Evolutionary conservation across 92 coral and sea anemone genomes (phyloP).

Genomic region (Meandrina meandrites): DNA sequence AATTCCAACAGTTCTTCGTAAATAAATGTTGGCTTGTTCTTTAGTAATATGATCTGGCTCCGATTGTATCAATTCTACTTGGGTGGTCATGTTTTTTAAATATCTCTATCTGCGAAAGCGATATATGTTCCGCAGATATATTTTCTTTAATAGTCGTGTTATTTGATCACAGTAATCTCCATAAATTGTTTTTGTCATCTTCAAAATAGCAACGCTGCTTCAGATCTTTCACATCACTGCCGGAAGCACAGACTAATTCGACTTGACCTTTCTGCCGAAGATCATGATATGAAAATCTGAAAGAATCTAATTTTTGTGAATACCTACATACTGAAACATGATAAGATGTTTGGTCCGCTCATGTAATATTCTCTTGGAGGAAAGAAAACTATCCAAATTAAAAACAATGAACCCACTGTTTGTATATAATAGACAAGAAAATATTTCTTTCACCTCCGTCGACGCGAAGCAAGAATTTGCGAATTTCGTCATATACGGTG

Average conservation of each 20-base stretch:
- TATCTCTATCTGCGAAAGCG: no score
- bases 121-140: not conserved
- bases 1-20: not conserved
- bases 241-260: not conserved
- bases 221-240: not conserved
- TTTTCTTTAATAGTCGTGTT: conserved; percentile 4
- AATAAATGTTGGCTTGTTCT: not conserved
- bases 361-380: no score
- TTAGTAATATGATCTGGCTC: not conserved
- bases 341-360: no score
- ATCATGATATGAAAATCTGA: not conserved
- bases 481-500: no score
- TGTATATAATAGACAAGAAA: no score
- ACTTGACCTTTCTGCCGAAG: not conserved
- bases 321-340: not conserved
- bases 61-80: not conserved
- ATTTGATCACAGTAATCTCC: not conserved
- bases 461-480: no score
- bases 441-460: no score
- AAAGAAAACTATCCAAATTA: no score
- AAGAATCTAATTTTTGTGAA: not conserved
- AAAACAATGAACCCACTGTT: no score
- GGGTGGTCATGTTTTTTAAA: not conserved
- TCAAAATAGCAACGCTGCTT: not conserved
- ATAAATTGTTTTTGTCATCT: not conserved